Conservation (phyloP, 2,797 vertebrate genomes). For the Etheostoma perlongum region DNA sequence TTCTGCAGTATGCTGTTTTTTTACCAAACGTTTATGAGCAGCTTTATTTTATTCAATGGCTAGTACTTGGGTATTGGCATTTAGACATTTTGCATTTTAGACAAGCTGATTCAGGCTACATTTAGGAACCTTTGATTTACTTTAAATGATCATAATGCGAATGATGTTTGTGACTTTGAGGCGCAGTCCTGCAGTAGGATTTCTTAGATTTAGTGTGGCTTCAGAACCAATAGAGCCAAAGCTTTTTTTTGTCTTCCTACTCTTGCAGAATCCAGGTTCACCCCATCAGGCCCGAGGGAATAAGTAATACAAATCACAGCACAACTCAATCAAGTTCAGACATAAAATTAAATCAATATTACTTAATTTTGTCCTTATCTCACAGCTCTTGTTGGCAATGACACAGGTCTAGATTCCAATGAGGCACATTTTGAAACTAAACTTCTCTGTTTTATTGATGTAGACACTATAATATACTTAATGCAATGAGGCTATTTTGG, state of each 20-base stretch:
- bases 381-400: conserved; percentile 19
- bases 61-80: neutral
- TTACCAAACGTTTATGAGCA: neutral
- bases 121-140: neutral
- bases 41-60: conserved; percentile 2
- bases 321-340: conserved; percentile 43
- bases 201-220: conserved; percentile 19
- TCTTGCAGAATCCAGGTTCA: conserved; percentile 34
- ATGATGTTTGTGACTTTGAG: neutral
- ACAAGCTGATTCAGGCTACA: conserved; percentile 1
- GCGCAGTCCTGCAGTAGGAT: neutral
- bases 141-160: conserved; percentile 14
- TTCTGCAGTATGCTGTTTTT: neutral
- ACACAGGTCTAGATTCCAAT: neutral
- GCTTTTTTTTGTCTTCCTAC: neutral
- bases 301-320: conserved; percentile 35
- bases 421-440: neutral
- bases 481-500: conserved; percentile 19
- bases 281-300: conserved; percentile 28
- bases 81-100: neutral
- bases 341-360: conserved; percentile 19
- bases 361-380: conserved; percentile 26
- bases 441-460: neutral
- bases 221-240: conserved; percentile 1
- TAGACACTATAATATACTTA: neutral